Percentiles rank a stretch among this genome's conserved stretches.
Evolutionary conservation across 2,888 invertebrate species (phyloP).

Genomic region (Napeogenes sylphis): DNA sequence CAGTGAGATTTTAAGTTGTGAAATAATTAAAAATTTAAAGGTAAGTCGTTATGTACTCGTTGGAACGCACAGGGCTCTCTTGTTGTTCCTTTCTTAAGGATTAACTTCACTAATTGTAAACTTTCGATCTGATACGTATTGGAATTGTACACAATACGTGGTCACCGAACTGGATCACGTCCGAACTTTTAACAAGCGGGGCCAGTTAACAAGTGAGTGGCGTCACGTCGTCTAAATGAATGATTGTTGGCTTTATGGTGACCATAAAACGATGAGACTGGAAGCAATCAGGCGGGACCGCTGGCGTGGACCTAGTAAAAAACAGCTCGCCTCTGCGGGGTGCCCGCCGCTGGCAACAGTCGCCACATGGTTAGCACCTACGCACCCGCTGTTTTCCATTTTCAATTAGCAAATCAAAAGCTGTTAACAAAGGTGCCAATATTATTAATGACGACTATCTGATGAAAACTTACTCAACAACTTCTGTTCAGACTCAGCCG

Average conservation of each 20-base stretch:
- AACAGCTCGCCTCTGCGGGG: slow-evolving; percentile 67
- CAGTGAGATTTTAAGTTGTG: slow-evolving; percentile 24
- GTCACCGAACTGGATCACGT: slow-evolving; percentile 46
- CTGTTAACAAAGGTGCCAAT: slow-evolving; percentile 51
- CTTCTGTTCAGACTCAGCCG: not conserved
- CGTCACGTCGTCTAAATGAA: slow-evolving; percentile 77
- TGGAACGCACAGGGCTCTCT: slow-evolving; percentile 19
- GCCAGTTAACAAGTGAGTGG: slow-evolving; percentile 75
- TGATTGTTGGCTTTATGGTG: slow-evolving; percentile 77
- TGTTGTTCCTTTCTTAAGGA: slow-evolving; percentile 21
- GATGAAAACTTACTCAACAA: not conserved
- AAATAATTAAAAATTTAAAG: slow-evolving; percentile 30
- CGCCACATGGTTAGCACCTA: slow-evolving; percentile 65
- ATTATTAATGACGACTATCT: slow-evolving; percentile 26
- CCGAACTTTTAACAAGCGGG: slow-evolving; percentile 47
- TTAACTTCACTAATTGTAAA: slow-evolving; percentile 30
- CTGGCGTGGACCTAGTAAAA: slow-evolving; percentile 69
- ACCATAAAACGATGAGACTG: slow-evolving; percentile 76
- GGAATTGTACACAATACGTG: slow-evolving; percentile 26
- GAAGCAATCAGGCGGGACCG: slow-evolving; percentile 76
- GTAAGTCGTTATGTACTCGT: slow-evolving; percentile 26
- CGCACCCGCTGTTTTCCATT: slow-evolving; percentile 62
- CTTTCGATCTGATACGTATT: slow-evolving; percentile 28
- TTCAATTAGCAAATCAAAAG: slow-evolving; percentile 72
- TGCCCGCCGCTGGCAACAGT: slow-evolving; percentile 63